Percentiles rank a stretch among this genome's conserved stretches.
phyloP scores from a whole-genome alignment of 2,797 vertebrate genomes.

The Momotus momota region DNA sequence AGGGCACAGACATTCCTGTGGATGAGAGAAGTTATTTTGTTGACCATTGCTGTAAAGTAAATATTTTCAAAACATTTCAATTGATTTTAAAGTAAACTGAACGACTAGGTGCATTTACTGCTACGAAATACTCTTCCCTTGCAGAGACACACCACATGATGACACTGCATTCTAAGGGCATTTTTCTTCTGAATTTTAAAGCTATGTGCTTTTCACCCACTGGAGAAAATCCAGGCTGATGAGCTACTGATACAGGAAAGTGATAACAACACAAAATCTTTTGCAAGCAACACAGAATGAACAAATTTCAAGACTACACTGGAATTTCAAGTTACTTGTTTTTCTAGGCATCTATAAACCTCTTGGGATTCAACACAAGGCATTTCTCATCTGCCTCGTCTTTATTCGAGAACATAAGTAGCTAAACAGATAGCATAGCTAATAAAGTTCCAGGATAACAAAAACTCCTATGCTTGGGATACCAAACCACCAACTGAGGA shows the following conservation, averaged over 20 bases:
- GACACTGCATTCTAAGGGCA: not conserved
- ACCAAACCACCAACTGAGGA: not conserved
- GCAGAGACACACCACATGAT: not conserved
- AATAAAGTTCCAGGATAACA: not conserved
- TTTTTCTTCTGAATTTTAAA: not conserved
- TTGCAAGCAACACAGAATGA: not conserved
- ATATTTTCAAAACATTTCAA: not conserved
- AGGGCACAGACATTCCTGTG: not conserved
- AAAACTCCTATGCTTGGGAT: constrained; percentile 15
- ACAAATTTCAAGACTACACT: not conserved
- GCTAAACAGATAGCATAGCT: constrained; percentile 17
- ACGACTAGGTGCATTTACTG: not conserved
- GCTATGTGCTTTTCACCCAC: not conserved
- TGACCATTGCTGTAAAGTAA: not conserved
- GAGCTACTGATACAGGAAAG: not conserved
- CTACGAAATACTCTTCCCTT: not conserved
- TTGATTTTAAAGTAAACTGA: not conserved
- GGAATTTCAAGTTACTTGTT: not conserved
- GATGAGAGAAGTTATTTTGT: not conserved
- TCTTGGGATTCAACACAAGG: not conserved
- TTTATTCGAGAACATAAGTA: not conserved
- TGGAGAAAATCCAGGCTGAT: not conserved
- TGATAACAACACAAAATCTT: not conserved
- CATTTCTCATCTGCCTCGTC: not conserved
- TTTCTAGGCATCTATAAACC: not conserved